Evolutionary conservation across 1,140 invertebrate genomes (phyloP), one percentile per base, ranked within the genome.

Genomic region (Hypothenemus hampei): DNA sequence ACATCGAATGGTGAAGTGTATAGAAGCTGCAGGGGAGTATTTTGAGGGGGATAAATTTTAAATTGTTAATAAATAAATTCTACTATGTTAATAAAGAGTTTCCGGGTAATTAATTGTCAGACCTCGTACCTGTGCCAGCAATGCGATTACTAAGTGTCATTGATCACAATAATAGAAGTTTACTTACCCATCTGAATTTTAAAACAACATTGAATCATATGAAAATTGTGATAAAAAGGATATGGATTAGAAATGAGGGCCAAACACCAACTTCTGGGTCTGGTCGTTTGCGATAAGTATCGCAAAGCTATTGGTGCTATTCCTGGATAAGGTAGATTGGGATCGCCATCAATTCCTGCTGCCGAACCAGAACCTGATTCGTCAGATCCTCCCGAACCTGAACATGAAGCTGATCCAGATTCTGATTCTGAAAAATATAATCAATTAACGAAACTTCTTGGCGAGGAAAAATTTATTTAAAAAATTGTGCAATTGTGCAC

Each of bases 231-330:
- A 18, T 13, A 57, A 84, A 95, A 95, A 95, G 92, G 92, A 96
- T 96, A 96, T 95, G 93, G 92, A 86, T 96, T 97, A 37, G 92
- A 95, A 74, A 97, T 96, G 73, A 96, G 86, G 61, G 82, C 84
- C 60, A 98, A 81, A 76, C 93, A 97, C 87, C 87, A 91, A 73
- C 85, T 91, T 68, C 94, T 81, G 22, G 92, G 86, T 47, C 82
- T 75, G 51, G 90, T 89, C 29, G 80, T 86, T 71, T 98, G 95
- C 21, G 87, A 84, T 55, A 98, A 77, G 66, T 91, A 93, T 61
- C 83, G 80, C 52, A 97, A 74, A 29, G 86, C 82, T 36, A 90
- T 77, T 22, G 88, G 84, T 13, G 86, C 83, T 72, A 96, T 96
- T 35, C 91, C 91, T 10, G 92, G 91, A 73, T 89, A 97, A 7